phyloP scores from a whole-genome alignment of 2,888 invertebrate species.

The Anticlea derivata region DNA sequence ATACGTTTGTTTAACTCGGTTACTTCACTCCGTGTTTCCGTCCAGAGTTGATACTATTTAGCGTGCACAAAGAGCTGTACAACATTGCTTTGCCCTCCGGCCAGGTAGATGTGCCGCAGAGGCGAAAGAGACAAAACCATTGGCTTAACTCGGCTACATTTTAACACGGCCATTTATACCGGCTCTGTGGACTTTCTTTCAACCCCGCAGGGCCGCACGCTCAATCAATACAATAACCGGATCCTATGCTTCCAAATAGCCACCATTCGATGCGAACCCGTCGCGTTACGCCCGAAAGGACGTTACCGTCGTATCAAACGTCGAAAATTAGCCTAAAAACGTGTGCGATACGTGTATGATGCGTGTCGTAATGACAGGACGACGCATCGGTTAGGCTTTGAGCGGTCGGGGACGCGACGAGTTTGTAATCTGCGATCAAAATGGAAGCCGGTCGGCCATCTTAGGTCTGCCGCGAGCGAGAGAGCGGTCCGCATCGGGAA shows the following conservation, averaged over 20 bases:
- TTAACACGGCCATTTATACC: slow-evolving; percentile 61
- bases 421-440: slow-evolving; percentile 81
- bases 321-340: slow-evolving; percentile 79
- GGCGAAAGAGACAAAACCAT: slow-evolving; percentile 68
- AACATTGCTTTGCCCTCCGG: slow-evolving; percentile 28
- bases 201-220: slow-evolving; percentile 43
- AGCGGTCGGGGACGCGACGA: slow-evolving; percentile 69
- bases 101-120: slow-evolving; percentile 47
- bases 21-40: slow-evolving; percentile 28
- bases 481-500: slow-evolving; percentile 78
- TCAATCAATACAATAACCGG: slow-evolving; percentile 73
- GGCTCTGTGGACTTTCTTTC: slow-evolving; percentile 56
- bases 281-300: slow-evolving; percentile 41
- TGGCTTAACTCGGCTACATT: slow-evolving; percentile 54
- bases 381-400: slow-evolving; percentile 75
- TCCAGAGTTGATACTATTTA: slow-evolving; percentile 34
- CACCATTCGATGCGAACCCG: slow-evolving; percentile 35
- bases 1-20: slow-evolving; percentile 28
- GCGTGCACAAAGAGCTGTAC: slow-evolving; percentile 31
- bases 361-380: slow-evolving; percentile 61
- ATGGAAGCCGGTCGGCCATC: slow-evolving; percentile 81
- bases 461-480: slow-evolving; percentile 80
- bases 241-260: slow-evolving; percentile 40
- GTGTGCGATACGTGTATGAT: slow-evolving; percentile 76
- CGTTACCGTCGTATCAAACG: slow-evolving; percentile 70